Conservation (phyloP, 2,888 invertebrate genomes). For the Meiosimyza platycephala region DNA sequence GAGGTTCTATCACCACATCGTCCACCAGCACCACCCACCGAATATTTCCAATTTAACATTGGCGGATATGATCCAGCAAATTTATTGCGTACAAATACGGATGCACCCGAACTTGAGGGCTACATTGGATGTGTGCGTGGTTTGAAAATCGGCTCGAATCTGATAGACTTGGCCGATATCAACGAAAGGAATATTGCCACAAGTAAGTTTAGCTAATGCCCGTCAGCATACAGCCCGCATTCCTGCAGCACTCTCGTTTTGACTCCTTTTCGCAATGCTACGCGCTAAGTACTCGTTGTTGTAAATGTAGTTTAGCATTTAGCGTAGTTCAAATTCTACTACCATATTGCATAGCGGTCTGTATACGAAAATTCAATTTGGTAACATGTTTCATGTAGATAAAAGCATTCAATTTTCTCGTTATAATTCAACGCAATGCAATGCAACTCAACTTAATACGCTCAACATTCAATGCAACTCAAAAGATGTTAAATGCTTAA, state of each 20-base stretch:
- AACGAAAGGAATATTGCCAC: slow-evolving; percentile 77
- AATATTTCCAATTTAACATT: slow-evolving; percentile 89
- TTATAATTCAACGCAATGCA: slow-evolving; percentile 13
- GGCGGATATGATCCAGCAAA: slow-evolving; percentile 87
- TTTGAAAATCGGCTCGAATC: slow-evolving; percentile 83
- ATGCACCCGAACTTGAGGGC: slow-evolving; percentile 72
- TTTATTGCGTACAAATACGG: slow-evolving; percentile 71
- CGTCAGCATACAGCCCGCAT: slow-evolving; percentile 19
- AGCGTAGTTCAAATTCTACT: too few species aligned
- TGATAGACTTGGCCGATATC: slow-evolving; percentile 81
- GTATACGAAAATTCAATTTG: slow-evolving; percentile 21
- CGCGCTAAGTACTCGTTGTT: too few species aligned
- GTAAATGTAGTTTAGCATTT: too few species aligned
- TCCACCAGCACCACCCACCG: slow-evolving; percentile 88
- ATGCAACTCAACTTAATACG: slow-evolving; percentile 8
- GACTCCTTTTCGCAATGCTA: too few species aligned
- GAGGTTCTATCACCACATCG: slow-evolving; percentile 89
- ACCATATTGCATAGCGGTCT: not conserved
- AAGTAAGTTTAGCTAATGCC: slow-evolving; percentile 69
- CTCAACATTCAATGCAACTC: not conserved
- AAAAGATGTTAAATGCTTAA: slow-evolving; percentile 1
- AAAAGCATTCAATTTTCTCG: slow-evolving; percentile 33
- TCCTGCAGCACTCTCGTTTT: not conserved
- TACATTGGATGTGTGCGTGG: slow-evolving; percentile 90
- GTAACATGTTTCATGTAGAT: slow-evolving; percentile 20